These are phyloP conservation scores for Madoqua kirkii DNA, from an alignment of 2,113 vertebrate genomes.

Conservation along the genomic window DNA sequence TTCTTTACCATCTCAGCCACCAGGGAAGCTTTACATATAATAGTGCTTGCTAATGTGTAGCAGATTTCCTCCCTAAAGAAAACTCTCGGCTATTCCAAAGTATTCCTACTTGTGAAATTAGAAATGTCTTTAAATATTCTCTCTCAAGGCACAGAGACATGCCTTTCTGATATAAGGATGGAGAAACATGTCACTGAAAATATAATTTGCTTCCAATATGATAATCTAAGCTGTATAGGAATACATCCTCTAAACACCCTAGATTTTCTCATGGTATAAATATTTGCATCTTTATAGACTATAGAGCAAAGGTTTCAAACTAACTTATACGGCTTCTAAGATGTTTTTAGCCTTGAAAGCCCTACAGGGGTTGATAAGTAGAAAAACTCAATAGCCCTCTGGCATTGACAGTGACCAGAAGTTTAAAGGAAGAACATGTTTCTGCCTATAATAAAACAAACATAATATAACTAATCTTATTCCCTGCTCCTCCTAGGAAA, in stretches of 20 bases:
- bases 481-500: fast-evolving
- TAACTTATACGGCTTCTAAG: not conserved
- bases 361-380: not conserved
- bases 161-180: not conserved
- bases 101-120: not conserved
- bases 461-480: not conserved
- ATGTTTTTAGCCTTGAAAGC: not conserved
- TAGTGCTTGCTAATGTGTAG: not conserved
- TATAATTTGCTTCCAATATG: not conserved
- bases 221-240: not conserved
- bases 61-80: not conserved
- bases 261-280: not conserved
- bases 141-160: not conserved
- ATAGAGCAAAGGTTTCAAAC: not conserved
- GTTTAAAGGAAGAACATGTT: not conserved
- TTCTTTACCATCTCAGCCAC: not conserved
- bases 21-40: not conserved
- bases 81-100: not conserved
- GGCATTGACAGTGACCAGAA: not conserved
- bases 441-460: not conserved
- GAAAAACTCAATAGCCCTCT: not conserved
- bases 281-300: not conserved
- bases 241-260: not conserved
- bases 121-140: not conserved
- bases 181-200: not conserved